Percentiles rank a stretch among this genome's conserved stretches.
These are phyloP conservation scores for Venturia canescens DNA, from an alignment of 1,140 invertebrate genomes.

Conservation along the genomic window DNA sequence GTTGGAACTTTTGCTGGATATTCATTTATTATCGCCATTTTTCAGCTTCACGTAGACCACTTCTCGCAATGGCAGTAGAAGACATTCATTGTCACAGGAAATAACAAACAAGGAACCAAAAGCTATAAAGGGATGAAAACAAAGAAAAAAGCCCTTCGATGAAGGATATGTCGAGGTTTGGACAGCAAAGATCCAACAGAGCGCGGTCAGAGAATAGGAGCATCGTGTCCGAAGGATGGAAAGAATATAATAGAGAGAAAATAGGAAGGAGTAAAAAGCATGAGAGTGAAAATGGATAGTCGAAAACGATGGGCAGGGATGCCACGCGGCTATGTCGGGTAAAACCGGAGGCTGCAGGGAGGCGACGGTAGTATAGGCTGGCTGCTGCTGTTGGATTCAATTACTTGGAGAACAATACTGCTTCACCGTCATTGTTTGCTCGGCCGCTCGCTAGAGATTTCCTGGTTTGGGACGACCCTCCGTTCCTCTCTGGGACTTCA, in stretches of 20 bases:
- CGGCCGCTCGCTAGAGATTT: constrained; percentile 70
- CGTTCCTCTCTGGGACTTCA: constrained; percentile 38
- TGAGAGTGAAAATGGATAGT: constrained; percentile 23
- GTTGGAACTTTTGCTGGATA: neutral
- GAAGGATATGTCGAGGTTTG: constrained; percentile 35
- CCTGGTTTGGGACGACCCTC: constrained; percentile 62
- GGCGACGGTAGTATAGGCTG: constrained; percentile 54
- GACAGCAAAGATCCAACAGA: constrained; percentile 33
- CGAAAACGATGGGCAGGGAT: constrained; percentile 28
- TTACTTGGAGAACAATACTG: constrained; percentile 76
- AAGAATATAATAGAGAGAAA: constrained; percentile 23
- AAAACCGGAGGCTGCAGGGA: constrained; percentile 49
- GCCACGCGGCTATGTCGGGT: constrained; percentile 23
- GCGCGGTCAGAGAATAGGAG: constrained; percentile 6
- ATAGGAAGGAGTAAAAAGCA: constrained; percentile 35
- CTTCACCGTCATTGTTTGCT: constrained; percentile 73
- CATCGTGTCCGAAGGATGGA: neutral
- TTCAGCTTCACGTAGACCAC: neutral
- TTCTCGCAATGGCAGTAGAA: neutral
- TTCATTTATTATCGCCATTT: constrained; percentile 15
- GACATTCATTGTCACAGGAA: constrained; percentile 1
- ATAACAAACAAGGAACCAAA: neutral
- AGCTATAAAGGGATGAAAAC: neutral
- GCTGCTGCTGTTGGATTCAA: constrained; percentile 70
- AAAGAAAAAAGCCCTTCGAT: neutral